Conservation (phyloP, 2,797 vertebrate genomes). For the Bradypodion pumilum region DNA sequence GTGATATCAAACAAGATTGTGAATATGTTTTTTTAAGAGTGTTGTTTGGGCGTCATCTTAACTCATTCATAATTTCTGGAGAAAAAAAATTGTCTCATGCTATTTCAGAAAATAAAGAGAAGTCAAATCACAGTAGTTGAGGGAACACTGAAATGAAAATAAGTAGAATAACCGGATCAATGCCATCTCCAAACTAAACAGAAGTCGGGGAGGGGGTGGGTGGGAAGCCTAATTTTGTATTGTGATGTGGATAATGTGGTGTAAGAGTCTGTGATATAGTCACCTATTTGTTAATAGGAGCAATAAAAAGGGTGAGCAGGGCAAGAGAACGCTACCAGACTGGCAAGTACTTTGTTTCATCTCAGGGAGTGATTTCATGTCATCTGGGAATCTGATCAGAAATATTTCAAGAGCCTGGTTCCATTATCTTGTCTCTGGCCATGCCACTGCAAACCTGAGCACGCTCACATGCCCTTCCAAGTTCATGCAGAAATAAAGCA, state of each 20-base stretch:
- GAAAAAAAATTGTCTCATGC: conserved; percentile 36
- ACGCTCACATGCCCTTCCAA: neutral
- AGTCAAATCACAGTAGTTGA: neutral
- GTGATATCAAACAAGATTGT: conserved; percentile 40
- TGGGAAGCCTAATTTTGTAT: accelerated
- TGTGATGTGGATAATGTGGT: neutral
- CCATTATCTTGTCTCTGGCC: conserved; percentile 31
- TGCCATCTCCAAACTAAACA: neutral
- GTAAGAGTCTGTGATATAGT: neutral
- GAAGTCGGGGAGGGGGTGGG: neutral
- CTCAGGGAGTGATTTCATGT: conserved; percentile 75
- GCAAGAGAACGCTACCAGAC: conserved; percentile 21
- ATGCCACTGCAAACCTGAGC: neutral
- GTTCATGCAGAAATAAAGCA: neutral
- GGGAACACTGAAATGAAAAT: conserved; percentile 11
- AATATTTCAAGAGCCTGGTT: conserved; percentile 40
- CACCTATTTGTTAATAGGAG: conserved; percentile 47
- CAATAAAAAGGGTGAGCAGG: conserved; percentile 57
- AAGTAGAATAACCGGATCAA: neutral
- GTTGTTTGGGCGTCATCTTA: conserved; percentile 31
- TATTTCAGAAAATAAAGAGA: conserved; percentile 36
- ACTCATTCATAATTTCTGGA: conserved; percentile 3
- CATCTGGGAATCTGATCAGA: conserved; percentile 59
- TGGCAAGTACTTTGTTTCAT: conserved; percentile 67
- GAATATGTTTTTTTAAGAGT: conserved; percentile 26